Base-by-base conservation (phyloP, 2,888 invertebrate species). In the Dryococelus australis region DNA sequence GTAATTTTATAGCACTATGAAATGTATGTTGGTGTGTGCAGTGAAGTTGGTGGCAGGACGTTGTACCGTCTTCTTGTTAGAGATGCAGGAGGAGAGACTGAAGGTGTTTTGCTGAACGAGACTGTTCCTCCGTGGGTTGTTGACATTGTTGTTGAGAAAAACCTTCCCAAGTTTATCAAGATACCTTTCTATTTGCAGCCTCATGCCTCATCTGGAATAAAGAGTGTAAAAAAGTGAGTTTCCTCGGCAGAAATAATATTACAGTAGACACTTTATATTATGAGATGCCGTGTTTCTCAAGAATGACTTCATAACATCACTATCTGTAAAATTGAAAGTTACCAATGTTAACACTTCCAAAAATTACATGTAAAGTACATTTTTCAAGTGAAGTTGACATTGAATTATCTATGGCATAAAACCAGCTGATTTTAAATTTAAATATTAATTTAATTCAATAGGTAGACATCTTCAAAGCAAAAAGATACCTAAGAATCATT, bases 61-160 rank as follows among this genome's bases (percentile, higher is more conserved):
- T 93, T 99, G 88, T 98, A 99, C 91, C 95, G 99, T 88, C 92
- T 96, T 89, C 92, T 97, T 86, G 98, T 98, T 35, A 96, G 97
- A 81, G 99, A 99, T 92, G 97, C 99, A 0, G 97, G 97, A 0
- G 98, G 99, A 1, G 99, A 98, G 91, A 98, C 98, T 0, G 99
- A 99, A 94, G 96, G 98, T 89, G 96, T 96, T 89, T 94, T 99
- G 83, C 94, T 99, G 13, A 97, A 97, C 90, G 99, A 99, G 92
- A 98, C 97, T 0, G 98, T 99, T 24, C 99, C 99, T 0, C 95
- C 96, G 24, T 99, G 99, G 99, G 98, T 99, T 20, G 96, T 97
- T 0, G 98, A 99, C 90, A 97, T 98, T 84, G 97, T 98, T 83
- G 97, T 99, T 88, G 98, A 98, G 91, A 97, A 98, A 93, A 97